Percentiles rank a stretch among this genome's conserved stretches.
Conservation (phyloP, 2,113 vertebrate species). For the Channa argus region DNA sequence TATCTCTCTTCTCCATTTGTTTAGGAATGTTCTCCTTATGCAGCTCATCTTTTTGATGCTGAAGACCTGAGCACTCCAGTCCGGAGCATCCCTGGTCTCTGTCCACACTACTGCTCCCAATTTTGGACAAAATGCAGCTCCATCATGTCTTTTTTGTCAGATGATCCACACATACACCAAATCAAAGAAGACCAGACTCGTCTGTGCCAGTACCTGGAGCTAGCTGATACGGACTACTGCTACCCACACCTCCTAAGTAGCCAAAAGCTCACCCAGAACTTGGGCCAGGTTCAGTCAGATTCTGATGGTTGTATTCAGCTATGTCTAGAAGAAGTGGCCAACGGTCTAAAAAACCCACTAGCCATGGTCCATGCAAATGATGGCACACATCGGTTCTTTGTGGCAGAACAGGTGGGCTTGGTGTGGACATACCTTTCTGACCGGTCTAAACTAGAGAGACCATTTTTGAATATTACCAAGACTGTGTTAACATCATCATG, state of each 20-base stretch:
- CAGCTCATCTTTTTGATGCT: slow-evolving; percentile 93
- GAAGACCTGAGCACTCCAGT: slow-evolving; percentile 90
- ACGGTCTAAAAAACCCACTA: slow-evolving; percentile 90
- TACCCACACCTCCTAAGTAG: slow-evolving; percentile 90
- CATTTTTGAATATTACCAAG: slow-evolving; percentile 92
- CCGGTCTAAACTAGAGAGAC: slow-evolving; percentile 85
- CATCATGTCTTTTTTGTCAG: slow-evolving; percentile 82
- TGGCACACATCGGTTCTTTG: slow-evolving; percentile 92
- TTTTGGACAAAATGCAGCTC: slow-evolving; percentile 87
- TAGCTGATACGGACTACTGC: slow-evolving; percentile 93
- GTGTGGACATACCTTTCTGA: slow-evolving; percentile 94
- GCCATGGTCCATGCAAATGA: slow-evolving; percentile 94
- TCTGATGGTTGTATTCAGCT: slow-evolving; percentile 91
- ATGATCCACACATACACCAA: slow-evolving; percentile 75
- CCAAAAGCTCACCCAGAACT: slow-evolving; percentile 84
- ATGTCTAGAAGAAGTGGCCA: slow-evolving; percentile 92
- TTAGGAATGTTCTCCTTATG: slow-evolving; percentile 95
- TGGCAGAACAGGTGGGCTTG: slow-evolving; percentile 94
- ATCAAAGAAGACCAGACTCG: slow-evolving; percentile 79
- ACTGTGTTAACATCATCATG: slow-evolving; percentile 93
- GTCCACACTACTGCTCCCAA: slow-evolving; percentile 89
- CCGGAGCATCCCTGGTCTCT: slow-evolving; percentile 91
- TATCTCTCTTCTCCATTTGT: slow-evolving; percentile 10
- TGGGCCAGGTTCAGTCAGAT: slow-evolving; percentile 87
- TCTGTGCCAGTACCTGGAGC: slow-evolving; percentile 86